These are phyloP conservation scores for Gallinago undulata DNA, from an alignment of 2,113 vertebrate species.

Conservation along the genomic window DNA sequence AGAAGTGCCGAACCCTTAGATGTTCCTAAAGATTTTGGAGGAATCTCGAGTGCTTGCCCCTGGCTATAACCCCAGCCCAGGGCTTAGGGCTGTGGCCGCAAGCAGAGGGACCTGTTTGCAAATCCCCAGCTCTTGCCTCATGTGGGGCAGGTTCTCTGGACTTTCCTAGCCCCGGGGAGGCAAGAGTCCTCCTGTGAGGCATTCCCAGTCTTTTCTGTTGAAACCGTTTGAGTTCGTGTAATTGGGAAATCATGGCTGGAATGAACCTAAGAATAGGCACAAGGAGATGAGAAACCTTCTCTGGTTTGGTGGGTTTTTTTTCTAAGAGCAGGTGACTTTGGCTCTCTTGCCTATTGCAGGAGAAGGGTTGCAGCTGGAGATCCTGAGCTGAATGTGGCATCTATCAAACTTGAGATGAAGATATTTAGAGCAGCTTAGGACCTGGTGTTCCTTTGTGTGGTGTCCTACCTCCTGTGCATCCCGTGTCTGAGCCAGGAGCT, in stretches of 20 bases:
- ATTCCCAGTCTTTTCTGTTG: conserved; percentile 34
- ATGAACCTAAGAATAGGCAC: neutral
- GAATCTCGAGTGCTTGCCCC: conserved; percentile 53
- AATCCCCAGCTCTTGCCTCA: conserved; percentile 11
- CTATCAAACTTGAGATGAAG: neutral
- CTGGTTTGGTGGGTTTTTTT: neutral
- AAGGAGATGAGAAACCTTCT: neutral
- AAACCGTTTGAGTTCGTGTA: neutral
- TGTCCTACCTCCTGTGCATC: neutral
- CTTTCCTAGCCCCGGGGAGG: conserved; percentile 51
- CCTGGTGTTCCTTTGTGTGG: neutral
- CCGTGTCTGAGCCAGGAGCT: fast-evolving
- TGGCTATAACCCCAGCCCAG: conserved; percentile 34
- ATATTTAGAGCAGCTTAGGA: neutral
- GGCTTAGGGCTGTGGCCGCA: conserved; percentile 5
- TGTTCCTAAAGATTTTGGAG: conserved; percentile 55
- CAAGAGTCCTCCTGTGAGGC: neutral
- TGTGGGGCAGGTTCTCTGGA: conserved; percentile 19
- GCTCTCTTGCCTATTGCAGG: neutral
- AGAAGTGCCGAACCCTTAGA: conserved; percentile 53
- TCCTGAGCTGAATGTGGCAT: neutral
- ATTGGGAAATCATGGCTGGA: conserved; percentile 32
- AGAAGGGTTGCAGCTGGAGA: neutral
- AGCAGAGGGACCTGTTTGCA: conserved; percentile 61
- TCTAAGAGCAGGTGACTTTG: neutral